Conservation (phyloP, 2,888 invertebrate species). For the Mycalesis mineus region DNA sequence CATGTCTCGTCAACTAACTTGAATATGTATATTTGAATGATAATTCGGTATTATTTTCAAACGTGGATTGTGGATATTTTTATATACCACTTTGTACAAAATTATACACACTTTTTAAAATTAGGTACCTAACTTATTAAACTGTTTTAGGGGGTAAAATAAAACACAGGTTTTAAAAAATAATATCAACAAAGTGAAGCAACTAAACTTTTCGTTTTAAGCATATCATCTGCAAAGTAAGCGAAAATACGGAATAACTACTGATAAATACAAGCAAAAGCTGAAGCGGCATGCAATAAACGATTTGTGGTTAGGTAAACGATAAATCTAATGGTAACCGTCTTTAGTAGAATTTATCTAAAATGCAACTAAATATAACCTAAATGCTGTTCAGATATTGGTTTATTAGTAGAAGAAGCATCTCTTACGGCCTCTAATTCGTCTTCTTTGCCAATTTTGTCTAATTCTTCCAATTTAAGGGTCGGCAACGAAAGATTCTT, state of each 20-base stretch:
- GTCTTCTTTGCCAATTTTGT: conserved; percentile 48
- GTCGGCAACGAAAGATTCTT: conserved; percentile 69
- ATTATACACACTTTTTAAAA: conserved; percentile 31
- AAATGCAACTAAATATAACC: conserved; percentile 67
- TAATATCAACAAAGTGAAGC: conserved; percentile 16
- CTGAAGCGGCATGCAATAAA: conserved; percentile 1
- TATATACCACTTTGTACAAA: conserved; percentile 44
- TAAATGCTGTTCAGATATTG: conserved; percentile 76
- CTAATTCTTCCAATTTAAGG: conserved; percentile 63
- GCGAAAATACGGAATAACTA: conserved; percentile 6
- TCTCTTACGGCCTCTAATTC: conserved; percentile 61
- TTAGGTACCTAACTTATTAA: conserved; percentile 13
- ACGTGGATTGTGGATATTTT: conserved; percentile 58
- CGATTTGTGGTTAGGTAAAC: conserved; percentile 6
- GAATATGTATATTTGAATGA: conserved; percentile 23
- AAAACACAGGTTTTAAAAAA: conserved; percentile 27
- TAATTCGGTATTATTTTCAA: conserved; percentile 26
- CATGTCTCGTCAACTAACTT: no score
- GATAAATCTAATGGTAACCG: conserved; percentile 33
- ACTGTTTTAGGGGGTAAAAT: conserved; percentile 25
- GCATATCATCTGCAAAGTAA: conserved; percentile 7
- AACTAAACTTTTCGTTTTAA: not conserved
- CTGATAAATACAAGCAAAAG: conserved; percentile 24
- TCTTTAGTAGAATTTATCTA: conserved; percentile 13
- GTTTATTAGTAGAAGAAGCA: conserved; percentile 47